Percentiles rank a stretch among this genome's conserved stretches.
Conservation (phyloP, 2,888 invertebrate genomes). For the Tenthredo mesomela region DNA sequence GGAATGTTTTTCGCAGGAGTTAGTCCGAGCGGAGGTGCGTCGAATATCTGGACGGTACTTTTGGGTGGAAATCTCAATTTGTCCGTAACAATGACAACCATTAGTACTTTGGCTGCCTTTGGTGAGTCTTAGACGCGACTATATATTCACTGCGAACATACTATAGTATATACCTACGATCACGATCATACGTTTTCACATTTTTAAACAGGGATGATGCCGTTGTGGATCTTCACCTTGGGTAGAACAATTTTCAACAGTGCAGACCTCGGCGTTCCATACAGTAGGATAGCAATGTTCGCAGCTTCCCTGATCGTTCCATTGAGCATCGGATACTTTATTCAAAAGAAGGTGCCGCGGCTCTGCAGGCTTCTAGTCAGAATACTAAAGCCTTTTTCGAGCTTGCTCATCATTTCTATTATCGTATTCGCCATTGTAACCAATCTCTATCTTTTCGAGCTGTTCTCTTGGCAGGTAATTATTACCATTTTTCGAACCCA, state of each 20-base stretch:
- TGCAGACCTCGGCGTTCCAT: conserved; percentile 88
- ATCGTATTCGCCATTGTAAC: conserved; percentile 92
- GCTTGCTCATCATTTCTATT: conserved; percentile 89
- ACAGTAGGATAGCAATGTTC: conserved; percentile 86
- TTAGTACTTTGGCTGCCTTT: conserved; percentile 93
- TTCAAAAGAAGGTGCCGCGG: conserved; percentile 85
- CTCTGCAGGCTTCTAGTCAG: conserved; percentile 86
- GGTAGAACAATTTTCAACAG: conserved; percentile 87
- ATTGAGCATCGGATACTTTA: conserved; percentile 83
- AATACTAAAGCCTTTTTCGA: conserved; percentile 91
- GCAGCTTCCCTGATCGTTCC: conserved; percentile 90
- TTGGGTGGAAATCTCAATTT: conserved; percentile 95
- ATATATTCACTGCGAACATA: background rate
- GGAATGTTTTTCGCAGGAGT: conserved; percentile 95
- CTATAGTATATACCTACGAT: background rate
- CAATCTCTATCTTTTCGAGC: conserved; percentile 93
- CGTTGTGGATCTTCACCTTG: conserved; percentile 93
- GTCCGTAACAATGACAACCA: conserved; percentile 96
- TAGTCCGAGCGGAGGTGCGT: conserved; percentile 96
- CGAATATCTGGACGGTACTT: conserved; percentile 97
- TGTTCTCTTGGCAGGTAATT: conserved; percentile 92
- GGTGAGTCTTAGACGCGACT: conserved; percentile 78
- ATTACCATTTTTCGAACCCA: background rate
- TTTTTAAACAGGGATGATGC: conserved; percentile 87
- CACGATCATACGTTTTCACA: background rate